Conservation (phyloP, 2,888 invertebrate species). For the Mesoligia furuncula region DNA sequence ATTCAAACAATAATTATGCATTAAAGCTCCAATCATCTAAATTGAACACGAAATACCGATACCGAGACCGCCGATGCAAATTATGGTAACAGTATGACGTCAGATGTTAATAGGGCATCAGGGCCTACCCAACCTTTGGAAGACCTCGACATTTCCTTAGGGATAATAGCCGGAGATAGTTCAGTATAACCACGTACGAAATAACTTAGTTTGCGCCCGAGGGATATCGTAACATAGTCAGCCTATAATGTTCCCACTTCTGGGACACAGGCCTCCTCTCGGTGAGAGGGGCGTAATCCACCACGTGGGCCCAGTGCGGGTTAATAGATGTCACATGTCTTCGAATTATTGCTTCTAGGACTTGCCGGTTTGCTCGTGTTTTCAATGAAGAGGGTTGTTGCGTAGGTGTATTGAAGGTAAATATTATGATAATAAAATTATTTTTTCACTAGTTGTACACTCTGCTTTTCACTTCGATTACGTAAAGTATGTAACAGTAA, state of each 20-base stretch:
- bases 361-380: not conserved
- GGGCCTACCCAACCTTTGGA: constrained; percentile 9
- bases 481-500: too few relatives aligned
- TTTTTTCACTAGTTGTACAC: too few relatives aligned
- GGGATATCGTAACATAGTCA: constrained; percentile 29
- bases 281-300: too few relatives aligned
- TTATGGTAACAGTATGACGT: constrained; percentile 46
- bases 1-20: constrained; percentile 48
- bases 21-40: constrained; percentile 41
- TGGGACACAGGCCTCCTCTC: too few relatives aligned
- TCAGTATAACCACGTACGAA: constrained; percentile 36
- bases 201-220: constrained; percentile 36
- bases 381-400: not conserved
- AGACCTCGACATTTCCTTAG: constrained; percentile 35
- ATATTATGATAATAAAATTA: not conserved
- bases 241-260: not conserved
- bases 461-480: too few relatives aligned
- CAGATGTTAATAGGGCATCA: constrained; percentile 36
- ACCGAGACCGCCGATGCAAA: constrained; percentile 46
- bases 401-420: not conserved
- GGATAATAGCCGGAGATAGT: constrained; percentile 41
- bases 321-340: too few relatives aligned
- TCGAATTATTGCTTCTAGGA: too few relatives aligned
- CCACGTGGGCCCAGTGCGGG: too few relatives aligned
- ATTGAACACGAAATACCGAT: constrained; percentile 55